Percentiles rank a stretch among this genome's conserved stretches.
phyloP scores from a whole-genome alignment of 2,888 invertebrate genomes.

The Diadromus collaris region DNA sequence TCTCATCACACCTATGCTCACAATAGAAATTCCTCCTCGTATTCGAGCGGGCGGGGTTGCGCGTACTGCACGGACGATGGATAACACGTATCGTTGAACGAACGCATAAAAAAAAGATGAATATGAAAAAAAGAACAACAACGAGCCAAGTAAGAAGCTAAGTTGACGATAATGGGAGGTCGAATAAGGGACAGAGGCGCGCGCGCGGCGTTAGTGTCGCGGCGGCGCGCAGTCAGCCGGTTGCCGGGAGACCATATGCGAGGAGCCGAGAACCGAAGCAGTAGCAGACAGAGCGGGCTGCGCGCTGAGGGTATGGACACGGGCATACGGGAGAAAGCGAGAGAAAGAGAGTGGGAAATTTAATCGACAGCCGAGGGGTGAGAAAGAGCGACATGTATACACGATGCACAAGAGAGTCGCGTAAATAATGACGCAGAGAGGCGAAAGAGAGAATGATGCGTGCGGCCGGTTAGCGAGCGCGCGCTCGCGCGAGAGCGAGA shows the following conservation, averaged over 20 bases:
- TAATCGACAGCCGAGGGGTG: slow-evolving; percentile 28
- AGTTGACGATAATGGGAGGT: slow-evolving; percentile 39
- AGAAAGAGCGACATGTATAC: slow-evolving; percentile 26
- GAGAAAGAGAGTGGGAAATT: slow-evolving; percentile 32
- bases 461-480: slow-evolving; percentile 54
- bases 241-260: slow-evolving; percentile 43
- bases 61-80: slow-evolving; percentile 40
- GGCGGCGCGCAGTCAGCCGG: slow-evolving; percentile 29
- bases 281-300: slow-evolving; percentile 11
- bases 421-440: slow-evolving; percentile 38
- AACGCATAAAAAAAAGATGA: background rate
- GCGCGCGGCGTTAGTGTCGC: slow-evolving; percentile 22
- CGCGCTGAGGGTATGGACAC: slow-evolving; percentile 24
- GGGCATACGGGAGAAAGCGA: background rate
- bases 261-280: slow-evolving; percentile 1
- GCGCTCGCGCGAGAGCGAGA: slow-evolving; percentile 62
- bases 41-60: slow-evolving; percentile 35
- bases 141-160: slow-evolving; percentile 17
- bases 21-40: slow-evolving; percentile 60
- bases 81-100: slow-evolving; percentile 1
- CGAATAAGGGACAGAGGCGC: slow-evolving; percentile 44
- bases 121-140: background rate
- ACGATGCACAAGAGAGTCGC: slow-evolving; percentile 18
- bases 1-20: slow-evolving; percentile 43
- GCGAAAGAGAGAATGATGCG: slow-evolving; percentile 42